Evolutionary conservation across 2,888 invertebrate genomes (phyloP).

Genomic region (Hesperia comma): DNA sequence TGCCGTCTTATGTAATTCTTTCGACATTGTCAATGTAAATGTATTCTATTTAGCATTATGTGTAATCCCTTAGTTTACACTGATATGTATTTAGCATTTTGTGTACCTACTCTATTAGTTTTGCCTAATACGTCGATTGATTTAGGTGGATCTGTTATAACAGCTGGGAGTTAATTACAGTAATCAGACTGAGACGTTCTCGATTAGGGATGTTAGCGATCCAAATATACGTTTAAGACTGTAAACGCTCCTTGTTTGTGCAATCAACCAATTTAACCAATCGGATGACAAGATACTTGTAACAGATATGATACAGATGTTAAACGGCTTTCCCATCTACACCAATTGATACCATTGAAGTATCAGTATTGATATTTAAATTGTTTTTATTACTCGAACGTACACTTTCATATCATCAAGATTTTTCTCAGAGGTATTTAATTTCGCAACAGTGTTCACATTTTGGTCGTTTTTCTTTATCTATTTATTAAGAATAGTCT

Average conservation of each 20-base stretch:
- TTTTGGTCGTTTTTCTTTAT: too few species aligned
- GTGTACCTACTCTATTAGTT: not conserved
- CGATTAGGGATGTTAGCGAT: constrained; percentile 26
- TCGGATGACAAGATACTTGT: not conserved
- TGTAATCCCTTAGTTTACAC: too few species aligned
- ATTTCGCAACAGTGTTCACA: too few species aligned
- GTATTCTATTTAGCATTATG: too few species aligned
- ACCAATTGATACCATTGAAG: too few species aligned
- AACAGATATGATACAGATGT: not conserved
- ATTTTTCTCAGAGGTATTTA: too few species aligned
- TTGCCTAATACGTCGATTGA: constrained; percentile 9
- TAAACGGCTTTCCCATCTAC: not conserved
- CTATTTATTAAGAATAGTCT: too few species aligned
- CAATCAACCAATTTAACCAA: constrained; percentile 25
- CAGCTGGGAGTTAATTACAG: constrained; percentile 25
- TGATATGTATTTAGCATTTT: constrained; percentile 7
- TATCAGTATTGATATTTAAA: too few species aligned
- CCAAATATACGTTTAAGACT: constrained; percentile 21
- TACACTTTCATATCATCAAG: too few species aligned
- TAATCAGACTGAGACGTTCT: constrained; percentile 17
- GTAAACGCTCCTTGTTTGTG: constrained; percentile 22
- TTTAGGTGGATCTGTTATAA: constrained; percentile 14
- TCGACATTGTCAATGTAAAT: too few species aligned
- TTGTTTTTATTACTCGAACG: too few species aligned
- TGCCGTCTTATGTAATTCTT: too few species aligned